phyloP scores from a whole-genome alignment of 2,888 invertebrate genomes.

The Ochropleura plecta region DNA sequence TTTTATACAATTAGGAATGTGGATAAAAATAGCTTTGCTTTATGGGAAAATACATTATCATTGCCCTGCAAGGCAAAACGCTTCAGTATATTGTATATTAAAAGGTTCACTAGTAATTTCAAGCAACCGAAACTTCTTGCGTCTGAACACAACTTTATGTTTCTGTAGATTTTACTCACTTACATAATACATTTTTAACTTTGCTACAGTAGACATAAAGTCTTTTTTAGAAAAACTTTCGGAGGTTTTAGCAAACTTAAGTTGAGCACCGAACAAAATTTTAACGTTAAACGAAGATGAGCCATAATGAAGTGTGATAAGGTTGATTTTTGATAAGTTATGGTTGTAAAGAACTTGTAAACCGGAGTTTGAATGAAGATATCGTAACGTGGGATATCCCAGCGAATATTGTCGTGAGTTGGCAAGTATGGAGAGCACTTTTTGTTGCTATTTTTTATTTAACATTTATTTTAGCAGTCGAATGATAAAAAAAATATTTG shows the following conservation, averaged over 20 bases:
- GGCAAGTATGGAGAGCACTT: conserved; percentile 74
- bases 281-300: conserved; percentile 59
- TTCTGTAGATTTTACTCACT: conserved; percentile 61
- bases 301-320: conserved; percentile 55
- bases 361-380: conserved; percentile 83
- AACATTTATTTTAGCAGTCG: neutral
- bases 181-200: conserved; percentile 57
- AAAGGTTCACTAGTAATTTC: neutral
- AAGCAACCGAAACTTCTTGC: conserved; percentile 21
- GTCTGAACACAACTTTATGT: conserved; percentile 45
- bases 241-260: conserved; percentile 56
- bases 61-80: neutral
- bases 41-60: neutral
- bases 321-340: conserved; percentile 65
- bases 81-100: neutral
- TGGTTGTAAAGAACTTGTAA: conserved; percentile 56
- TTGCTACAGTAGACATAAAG: conserved; percentile 37
- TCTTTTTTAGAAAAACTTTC: conserved; percentile 52
- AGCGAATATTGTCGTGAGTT: conserved; percentile 73
- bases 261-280: conserved; percentile 58
- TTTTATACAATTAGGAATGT: no score
- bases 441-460: neutral
- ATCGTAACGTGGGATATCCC: conserved; percentile 88
- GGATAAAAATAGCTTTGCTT: neutral
- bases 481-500: neutral